A percentile compares a stretch with the other conserved stretches of the same genome.
Conservation (phyloP, 2,797 vertebrate genomes). For the Danio aesculapii region DNA sequence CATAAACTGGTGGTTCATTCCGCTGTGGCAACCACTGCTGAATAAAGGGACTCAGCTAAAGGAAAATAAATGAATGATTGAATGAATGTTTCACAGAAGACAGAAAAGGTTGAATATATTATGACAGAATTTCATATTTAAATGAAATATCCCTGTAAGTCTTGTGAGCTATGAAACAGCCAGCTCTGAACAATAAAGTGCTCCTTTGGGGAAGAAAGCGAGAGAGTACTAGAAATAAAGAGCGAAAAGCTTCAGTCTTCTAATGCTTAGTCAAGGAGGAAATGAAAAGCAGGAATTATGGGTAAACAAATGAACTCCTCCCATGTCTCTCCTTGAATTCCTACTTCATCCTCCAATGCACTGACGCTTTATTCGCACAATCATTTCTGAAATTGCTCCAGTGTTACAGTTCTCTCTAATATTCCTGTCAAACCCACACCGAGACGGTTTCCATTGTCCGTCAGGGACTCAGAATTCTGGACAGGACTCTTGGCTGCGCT, state of each 20-base stretch:
- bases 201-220: neutral
- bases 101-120: neutral
- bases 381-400: conserved; percentile 26
- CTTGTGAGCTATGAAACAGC: conserved; percentile 4
- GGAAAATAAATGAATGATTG: too few species aligned
- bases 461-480: conserved; percentile 2
- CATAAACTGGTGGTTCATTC: too few species aligned
- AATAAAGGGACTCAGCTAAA: too few species aligned
- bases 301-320: conserved; percentile 68
- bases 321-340: conserved; percentile 58
- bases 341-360: conserved; percentile 49
- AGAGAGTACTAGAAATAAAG: conserved; percentile 29
- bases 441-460: conserved; percentile 34
- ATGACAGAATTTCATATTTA: neutral
- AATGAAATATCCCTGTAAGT: neutral
- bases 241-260: conserved; percentile 50
- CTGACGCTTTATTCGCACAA: conserved; percentile 28
- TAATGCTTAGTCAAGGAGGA: conserved; percentile 46
- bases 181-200: neutral
- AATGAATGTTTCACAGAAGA: neutral
- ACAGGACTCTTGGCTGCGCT: conserved; percentile 12
- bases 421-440: conserved; percentile 47
- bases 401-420: conserved; percentile 34
- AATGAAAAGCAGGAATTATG: conserved; percentile 59
- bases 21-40: too few species aligned